phyloP scores from a whole-genome alignment of 2,113 vertebrate genomes.

The Trichomycterus rosablanca region DNA sequence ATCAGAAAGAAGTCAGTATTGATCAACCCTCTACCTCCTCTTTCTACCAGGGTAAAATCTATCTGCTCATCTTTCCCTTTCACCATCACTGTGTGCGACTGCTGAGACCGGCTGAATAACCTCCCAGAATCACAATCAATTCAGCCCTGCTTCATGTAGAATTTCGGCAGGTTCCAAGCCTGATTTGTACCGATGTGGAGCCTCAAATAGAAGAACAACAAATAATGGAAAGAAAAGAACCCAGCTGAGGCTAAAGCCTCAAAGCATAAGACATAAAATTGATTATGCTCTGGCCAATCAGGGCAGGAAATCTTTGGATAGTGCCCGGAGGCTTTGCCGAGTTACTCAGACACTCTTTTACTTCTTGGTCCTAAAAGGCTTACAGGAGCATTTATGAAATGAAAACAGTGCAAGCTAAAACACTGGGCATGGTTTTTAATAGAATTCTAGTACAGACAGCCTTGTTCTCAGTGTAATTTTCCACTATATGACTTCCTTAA shows the following conservation, averaged over 20 bases:
- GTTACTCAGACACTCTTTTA: conserved; percentile 1
- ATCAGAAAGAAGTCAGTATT: conserved; percentile 45
- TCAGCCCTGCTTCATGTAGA: conserved; percentile 9
- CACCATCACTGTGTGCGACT: conserved; percentile 3
- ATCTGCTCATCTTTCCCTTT: background rate
- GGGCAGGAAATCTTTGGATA: background rate
- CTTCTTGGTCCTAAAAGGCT: background rate
- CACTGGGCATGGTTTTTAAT: conserved; percentile 8
- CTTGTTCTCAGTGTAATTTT: conserved; percentile 18
- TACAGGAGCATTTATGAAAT: conserved; percentile 18
- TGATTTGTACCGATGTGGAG: background rate
- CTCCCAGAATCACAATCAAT: conserved; percentile 19
- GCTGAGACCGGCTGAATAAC: conserved; percentile 20
- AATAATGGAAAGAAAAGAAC: background rate
- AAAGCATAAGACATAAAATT: conserved; percentile 15
- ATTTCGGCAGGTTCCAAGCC: background rate
- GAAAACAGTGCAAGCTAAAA: conserved; percentile 19
- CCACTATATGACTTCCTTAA: conserved; percentile 9
- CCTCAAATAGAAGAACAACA: conserved; percentile 3
- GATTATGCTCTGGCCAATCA: conserved; percentile 6
- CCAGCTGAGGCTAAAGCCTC: background rate
- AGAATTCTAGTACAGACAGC: conserved; percentile 4
- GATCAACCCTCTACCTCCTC: conserved; percentile 35
- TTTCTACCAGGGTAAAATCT: conserved; percentile 24
- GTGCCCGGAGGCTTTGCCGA: conserved; percentile 12